Conservation (phyloP, 1,140 invertebrate species). For the Nephila pilipes region DNA sequence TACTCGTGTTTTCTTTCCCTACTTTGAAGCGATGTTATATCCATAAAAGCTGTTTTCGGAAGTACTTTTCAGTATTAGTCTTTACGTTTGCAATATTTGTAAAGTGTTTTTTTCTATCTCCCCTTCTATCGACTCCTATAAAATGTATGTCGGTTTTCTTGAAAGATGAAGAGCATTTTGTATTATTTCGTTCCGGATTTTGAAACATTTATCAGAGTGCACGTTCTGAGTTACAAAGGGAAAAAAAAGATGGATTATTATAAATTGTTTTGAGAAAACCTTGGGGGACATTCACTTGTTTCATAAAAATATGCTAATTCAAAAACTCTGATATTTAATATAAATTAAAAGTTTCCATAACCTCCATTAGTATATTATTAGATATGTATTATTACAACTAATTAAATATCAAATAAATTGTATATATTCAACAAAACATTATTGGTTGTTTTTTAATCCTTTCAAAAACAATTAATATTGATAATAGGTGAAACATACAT, state of each 20-base stretch:
- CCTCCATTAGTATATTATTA: too few species aligned
- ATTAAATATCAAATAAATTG: too few species aligned
- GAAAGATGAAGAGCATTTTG: conserved; percentile 22
- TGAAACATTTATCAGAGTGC: conserved; percentile 56
- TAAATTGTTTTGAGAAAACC: background rate
- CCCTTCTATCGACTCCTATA: conserved; percentile 17
- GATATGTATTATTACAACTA: too few species aligned
- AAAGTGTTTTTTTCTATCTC: conserved; percentile 35
- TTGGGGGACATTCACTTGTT: background rate
- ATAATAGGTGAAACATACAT: too few species aligned
- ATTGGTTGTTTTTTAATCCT: too few species aligned
- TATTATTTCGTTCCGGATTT: conserved; percentile 62
- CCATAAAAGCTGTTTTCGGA: conserved; percentile 70
- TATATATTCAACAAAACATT: too few species aligned
- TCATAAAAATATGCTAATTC: too few species aligned
- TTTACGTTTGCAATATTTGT: conserved; percentile 68
- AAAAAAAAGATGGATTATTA: conserved; percentile 26
- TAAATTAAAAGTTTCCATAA: too few species aligned
- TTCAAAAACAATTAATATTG: too few species aligned
- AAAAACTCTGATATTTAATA: too few species aligned
- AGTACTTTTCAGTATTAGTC: conserved; percentile 66
- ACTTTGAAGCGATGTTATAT: conserved; percentile 57
- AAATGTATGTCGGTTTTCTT: conserved; percentile 31
- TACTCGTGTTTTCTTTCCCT: conserved; percentile 8
- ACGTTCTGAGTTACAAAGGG: background rate